Evolutionary conservation across 53 echinoderm and acorn worm species (phyloP), one percentile per base, ranked within the genome.

Genomic region (Temnopleurus reevesii): DNA sequence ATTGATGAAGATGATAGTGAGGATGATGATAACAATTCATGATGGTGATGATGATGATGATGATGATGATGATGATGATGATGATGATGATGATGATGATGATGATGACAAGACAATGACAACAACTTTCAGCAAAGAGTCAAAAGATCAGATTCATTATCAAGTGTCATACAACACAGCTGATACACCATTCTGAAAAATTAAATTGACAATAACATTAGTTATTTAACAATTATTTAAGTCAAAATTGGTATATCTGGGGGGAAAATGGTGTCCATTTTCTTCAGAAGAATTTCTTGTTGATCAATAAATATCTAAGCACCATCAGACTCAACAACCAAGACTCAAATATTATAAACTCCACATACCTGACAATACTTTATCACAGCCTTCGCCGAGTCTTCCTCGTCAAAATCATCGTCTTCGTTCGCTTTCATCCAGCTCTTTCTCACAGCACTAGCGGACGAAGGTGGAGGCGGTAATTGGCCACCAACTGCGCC

Each of bases 321-420:
- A n/a, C n/a, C n/a, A 12, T 15, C 49, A 49, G 10, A 49, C 1
- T 9, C 49, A 9, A 49, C 49, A 49, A 49, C 49, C 1, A 49
- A 49, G 15, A 49, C 15, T 49, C 10, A 49, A 49, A 49, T 12
- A 49, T 0, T 7, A 8, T 21, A 41, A 18, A 55, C 60, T 19
- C 18, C 60, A 89, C 92, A 33, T 81, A 92, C 92, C 64, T 61
- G 66, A 54, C 92, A 92, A 36, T 65, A 81, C 45, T 92, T 92
- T 76, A 89, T 92, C 38, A 92, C 92, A 38, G 89, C 89, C 64
- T 92, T 92, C 29, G 61, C 66, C n/a, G 89, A 61, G 28, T 89
- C 89, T 53, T 92, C 92, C 55, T 92, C 92, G 47, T 89, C 81
- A 51, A 87, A 87, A 26, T 87, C 88, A 65, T 87, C 88, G 2